Evolutionary conservation across 2,797 vertebrate genomes (phyloP).

Genomic region (Notoglanidium macrostoma): DNA sequence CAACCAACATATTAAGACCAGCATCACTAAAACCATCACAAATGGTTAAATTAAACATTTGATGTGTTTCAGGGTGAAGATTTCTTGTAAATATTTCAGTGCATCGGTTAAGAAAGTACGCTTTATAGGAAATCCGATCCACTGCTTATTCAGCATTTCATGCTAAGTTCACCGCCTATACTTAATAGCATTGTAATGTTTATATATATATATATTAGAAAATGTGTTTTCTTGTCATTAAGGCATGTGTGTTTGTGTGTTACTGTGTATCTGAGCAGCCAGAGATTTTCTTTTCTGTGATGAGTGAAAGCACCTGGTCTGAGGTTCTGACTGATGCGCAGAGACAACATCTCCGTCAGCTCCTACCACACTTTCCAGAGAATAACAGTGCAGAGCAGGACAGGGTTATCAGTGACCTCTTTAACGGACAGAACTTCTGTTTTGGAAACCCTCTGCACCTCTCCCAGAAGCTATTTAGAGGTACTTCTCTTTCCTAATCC

Average conservation of each 20-base stretch:
- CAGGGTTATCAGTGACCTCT: constrained; percentile 79
- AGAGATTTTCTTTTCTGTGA: constrained; percentile 92
- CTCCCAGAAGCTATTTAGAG: constrained; percentile 92
- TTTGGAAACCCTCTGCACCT: constrained; percentile 94
- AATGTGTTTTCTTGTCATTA: background rate
- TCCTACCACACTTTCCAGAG: constrained; percentile 88
- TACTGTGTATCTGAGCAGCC: constrained; percentile 73
- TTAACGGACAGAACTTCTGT: constrained; percentile 85
- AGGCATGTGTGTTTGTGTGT: background rate
- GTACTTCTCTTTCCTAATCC: constrained; percentile 63
- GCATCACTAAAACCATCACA: background rate
- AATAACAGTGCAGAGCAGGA: constrained; percentile 79
- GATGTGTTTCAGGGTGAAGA: background rate
- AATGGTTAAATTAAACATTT: background rate
- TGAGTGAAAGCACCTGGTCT: constrained; percentile 91
- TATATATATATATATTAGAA: background rate
- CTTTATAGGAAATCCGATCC: background rate
- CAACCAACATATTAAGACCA: background rate
- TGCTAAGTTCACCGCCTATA: background rate
- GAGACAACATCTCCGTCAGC: constrained; percentile 86
- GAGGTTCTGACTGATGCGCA: constrained; percentile 88
- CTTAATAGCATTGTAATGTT: background rate
- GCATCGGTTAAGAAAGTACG: background rate
- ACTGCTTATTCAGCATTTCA: background rate
- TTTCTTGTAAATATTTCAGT: background rate